Evolutionary conservation across 2,888 invertebrate species (phyloP).

Genomic region (Ectropis crepuscularia): DNA sequence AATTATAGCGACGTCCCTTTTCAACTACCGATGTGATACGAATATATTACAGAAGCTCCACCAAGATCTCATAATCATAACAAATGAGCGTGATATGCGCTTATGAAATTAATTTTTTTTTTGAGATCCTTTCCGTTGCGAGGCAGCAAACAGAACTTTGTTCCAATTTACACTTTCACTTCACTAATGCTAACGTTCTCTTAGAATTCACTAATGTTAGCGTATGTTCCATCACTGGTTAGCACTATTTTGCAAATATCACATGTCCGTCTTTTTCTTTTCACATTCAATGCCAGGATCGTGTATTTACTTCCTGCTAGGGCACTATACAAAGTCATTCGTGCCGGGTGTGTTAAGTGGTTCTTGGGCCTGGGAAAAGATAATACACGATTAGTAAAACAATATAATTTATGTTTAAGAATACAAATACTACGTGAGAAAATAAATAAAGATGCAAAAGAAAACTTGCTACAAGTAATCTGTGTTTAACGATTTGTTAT

Average conservation of each 20-base stretch:
- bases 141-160: constrained; percentile 66
- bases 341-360: constrained; percentile 92
- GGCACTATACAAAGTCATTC: constrained; percentile 90
- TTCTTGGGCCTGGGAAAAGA: constrained; percentile 89
- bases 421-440: constrained; percentile 29
- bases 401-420: not conserved
- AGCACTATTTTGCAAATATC: constrained; percentile 74
- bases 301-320: constrained; percentile 78
- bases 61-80: constrained; percentile 52
- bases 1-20: constrained; percentile 64
- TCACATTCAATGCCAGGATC: constrained; percentile 79
- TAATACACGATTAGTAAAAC: constrained; percentile 36
- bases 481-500: constrained; percentile 13
- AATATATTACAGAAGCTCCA: constrained; percentile 59
- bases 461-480: constrained; percentile 20
- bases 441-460: constrained; percentile 37
- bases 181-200: constrained; percentile 69
- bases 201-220: constrained; percentile 69
- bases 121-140: constrained; percentile 72
- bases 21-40: constrained; percentile 64
- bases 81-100: constrained; percentile 43
- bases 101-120: constrained; percentile 53
- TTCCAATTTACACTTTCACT: constrained; percentile 67
- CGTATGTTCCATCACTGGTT: constrained; percentile 75
- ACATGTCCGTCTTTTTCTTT: constrained; percentile 82